Evolutionary conservation across 2,797 vertebrate species (phyloP).

Genomic region (Morelia viridis): DNA sequence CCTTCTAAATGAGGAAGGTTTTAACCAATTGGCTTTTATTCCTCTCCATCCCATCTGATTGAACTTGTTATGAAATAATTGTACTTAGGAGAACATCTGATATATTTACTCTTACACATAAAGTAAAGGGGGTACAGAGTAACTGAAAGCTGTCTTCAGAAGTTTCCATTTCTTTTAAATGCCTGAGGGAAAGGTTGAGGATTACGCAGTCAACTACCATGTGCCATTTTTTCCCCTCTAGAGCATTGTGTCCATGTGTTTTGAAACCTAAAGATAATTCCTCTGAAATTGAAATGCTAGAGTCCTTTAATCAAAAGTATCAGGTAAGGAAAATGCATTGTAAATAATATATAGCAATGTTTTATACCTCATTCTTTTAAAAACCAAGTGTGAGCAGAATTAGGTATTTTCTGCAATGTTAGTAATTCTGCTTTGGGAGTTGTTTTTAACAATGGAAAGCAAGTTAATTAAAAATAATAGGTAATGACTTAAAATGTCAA

Average conservation of each 20-base stretch:
- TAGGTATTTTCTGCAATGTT: not conserved
- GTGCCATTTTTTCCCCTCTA: conserved; percentile 38
- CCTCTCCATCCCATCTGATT: not conserved
- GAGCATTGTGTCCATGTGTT: conserved; percentile 67
- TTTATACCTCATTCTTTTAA: not conserved
- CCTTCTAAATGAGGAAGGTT: too few species aligned
- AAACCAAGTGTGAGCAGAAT: not conserved
- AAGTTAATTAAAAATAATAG: not conserved
- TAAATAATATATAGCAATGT: not conserved
- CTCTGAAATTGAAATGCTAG: conserved; percentile 49
- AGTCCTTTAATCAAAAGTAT: conserved; percentile 68
- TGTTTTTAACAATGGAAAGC: not conserved
- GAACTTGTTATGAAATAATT: not conserved
- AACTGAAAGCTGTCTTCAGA: not conserved
- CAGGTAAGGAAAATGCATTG: conserved; percentile 69
- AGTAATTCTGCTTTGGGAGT: not conserved
- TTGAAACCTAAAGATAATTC: conserved; percentile 56
- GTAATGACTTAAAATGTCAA: not conserved
- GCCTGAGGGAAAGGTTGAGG: fast-evolving
- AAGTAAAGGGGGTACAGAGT: not conserved
- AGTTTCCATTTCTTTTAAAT: not conserved
- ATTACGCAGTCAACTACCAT: not conserved
- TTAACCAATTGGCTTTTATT: not conserved
- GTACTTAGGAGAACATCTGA: not conserved
- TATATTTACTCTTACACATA: not conserved